Base-by-base conservation (phyloP, 1,140 invertebrate genomes). In the Sycophaga agraensis region DNA sequence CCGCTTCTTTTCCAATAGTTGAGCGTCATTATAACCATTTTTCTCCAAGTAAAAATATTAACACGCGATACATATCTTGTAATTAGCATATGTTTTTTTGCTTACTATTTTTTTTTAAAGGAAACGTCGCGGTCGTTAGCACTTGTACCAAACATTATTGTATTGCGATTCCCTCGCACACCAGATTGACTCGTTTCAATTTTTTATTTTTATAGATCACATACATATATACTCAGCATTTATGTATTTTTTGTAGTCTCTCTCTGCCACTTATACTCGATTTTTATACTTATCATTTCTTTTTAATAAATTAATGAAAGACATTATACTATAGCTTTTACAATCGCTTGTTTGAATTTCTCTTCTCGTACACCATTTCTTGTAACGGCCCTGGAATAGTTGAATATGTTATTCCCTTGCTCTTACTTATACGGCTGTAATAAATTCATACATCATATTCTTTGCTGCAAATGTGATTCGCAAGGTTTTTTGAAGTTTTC, bases 241-340 rank as follows among this genome's bases (percentile, higher is more conserved):
- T n/a, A n/a, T n/a, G 6, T 40, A 16, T 31, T 54, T 21, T 28
- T 42, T 42, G 2, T 22, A 19, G 4, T 19, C 37, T 59, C 34
- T 21, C 42, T 69, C 70, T 59, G 60, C 65, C 63, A 69, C 70
- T 72, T 74, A 60, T 73, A 73, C 69, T 76, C 57, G 59, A 45
- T n/a, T n/a, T n/a, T n/a, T n/a, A n/a, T n/a, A n/a, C n/a, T n/a
- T n/a, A n/a, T n/a, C n/a, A n/a, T n/a, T n/a, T n/a, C 11, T 9
- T 35, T 76, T 71, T 67, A 71, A 70, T 75, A 74, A 73, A 76
- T 60, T 77, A 76, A 75, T 78, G 75, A 78, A 78, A 78, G 74
- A 78, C 75, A 65, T 73, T 70, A 74, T 65, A n/a, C n/a, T n/a
- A 75, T 68, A 59, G 67, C 65, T 66, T 72, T 62, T 69, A 70